Conservation (phyloP, 2,113 vertebrate species). For the Xiphias gladius region DNA sequence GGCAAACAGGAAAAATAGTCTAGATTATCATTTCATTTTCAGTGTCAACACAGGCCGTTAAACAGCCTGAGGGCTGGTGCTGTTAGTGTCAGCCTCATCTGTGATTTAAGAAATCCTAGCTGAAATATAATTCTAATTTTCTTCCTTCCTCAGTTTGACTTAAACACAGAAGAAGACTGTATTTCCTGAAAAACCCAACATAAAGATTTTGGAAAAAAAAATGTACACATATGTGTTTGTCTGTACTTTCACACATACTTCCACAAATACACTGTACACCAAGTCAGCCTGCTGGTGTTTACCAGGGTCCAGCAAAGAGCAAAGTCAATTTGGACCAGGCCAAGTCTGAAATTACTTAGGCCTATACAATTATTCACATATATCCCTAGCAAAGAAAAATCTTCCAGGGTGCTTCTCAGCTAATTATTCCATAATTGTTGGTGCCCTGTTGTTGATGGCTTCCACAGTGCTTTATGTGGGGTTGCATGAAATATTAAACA, state of each 20-base stretch:
- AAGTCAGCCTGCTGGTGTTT: constrained; percentile 22
- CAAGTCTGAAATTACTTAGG: constrained; percentile 61
- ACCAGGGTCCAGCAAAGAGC: constrained; percentile 18
- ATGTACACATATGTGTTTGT: background rate
- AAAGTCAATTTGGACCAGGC: constrained; percentile 52
- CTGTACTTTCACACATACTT: background rate
- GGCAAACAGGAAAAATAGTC: background rate
- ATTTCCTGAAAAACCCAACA: background rate
- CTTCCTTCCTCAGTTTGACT: background rate
- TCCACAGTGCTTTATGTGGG: constrained; percentile 63
- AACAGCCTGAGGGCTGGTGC: background rate
- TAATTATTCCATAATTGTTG: constrained; percentile 81
- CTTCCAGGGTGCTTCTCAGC: constrained; percentile 62
- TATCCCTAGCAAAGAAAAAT: constrained; percentile 66
- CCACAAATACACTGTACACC: background rate
- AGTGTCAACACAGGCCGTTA: background rate
- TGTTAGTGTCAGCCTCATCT: background rate
- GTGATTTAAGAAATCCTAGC: background rate
- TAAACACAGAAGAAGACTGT: too few species aligned
- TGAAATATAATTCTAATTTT: background rate
- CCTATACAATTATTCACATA: constrained; percentile 71
- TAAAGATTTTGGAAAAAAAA: background rate
- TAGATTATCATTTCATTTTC: background rate
- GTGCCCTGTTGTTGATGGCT: constrained; percentile 73
- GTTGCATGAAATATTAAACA: constrained; percentile 80